phyloP scores from a whole-genome alignment of 2,888 invertebrate genomes.

The Epicampocera succincta region DNA sequence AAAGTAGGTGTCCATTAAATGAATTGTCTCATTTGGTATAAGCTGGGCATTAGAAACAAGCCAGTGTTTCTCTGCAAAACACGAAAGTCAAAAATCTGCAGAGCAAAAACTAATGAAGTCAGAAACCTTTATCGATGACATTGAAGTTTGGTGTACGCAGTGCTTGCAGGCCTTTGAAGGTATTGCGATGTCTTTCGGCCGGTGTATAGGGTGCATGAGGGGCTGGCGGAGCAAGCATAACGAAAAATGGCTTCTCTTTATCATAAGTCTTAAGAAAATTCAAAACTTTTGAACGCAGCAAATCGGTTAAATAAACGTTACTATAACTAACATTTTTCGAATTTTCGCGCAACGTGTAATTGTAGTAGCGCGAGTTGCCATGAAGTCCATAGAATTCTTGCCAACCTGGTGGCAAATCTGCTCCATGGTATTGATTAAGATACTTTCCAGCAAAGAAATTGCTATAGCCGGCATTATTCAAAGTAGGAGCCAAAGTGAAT shows the following conservation, averaged over 20 bases:
- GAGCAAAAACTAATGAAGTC: neutral
- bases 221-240: slow-evolving; percentile 93
- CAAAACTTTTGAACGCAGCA: slow-evolving; percentile 83
- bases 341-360: slow-evolving; percentile 92
- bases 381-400: slow-evolving; percentile 92
- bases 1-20: slow-evolving; percentile 87
- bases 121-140: slow-evolving; percentile 76
- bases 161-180: slow-evolving; percentile 85
- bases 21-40: slow-evolving; percentile 84
- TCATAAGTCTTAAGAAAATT: slow-evolving; percentile 71
- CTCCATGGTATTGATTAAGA: slow-evolving; percentile 89
- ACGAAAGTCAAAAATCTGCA: no score
- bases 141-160: slow-evolving; percentile 88
- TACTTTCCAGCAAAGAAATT: slow-evolving; percentile 98
- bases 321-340: slow-evolving; percentile 86
- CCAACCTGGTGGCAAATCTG: slow-evolving; percentile 91
- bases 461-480: slow-evolving; percentile 86
- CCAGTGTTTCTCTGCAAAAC: slow-evolving; percentile 91
- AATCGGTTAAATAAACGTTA: slow-evolving; percentile 91
- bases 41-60: slow-evolving; percentile 85
- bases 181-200: slow-evolving; percentile 86
- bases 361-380: slow-evolving; percentile 96
- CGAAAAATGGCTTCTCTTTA: slow-evolving; percentile 84
- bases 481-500: slow-evolving; percentile 86
- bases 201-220: slow-evolving; percentile 94